Evolutionary conservation across 2,888 invertebrate genomes (phyloP), one percentile per base, ranked within the genome.

Genomic region (Habroteleia sp.): DNA sequence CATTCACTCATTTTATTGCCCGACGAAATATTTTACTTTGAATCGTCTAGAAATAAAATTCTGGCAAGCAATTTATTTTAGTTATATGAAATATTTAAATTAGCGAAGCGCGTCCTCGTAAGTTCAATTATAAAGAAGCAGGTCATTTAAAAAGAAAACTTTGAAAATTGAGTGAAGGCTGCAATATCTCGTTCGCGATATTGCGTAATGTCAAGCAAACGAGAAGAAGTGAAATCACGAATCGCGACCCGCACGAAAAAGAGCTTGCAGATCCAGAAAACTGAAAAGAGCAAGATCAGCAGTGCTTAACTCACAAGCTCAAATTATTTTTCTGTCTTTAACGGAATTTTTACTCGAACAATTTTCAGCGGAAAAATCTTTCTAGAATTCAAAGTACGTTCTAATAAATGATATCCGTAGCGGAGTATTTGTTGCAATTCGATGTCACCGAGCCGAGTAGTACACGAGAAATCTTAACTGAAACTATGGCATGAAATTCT

Each of bases 261-360:
- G 44, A 20, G 54, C 54, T 63, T 35, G 50, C 63, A 56, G 25
- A 16, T 63, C 60, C 8, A 14, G 54, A 66, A 65, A 65, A 73
- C 44, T 44, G 25, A 23, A 74, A 74, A 74, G 56, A 39, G 74
- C 74, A 54, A 62, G 56, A 74, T 74, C 74, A 65, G 74, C 74
- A 52, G 17, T 37, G 68, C 62, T 68, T 60, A 72, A 56, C 35
- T 66, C 58, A 39, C 60, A 44, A 60, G 66, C 52, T 62, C 50
- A 69, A 62, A 62, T 62, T 56, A 63, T 63, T 50, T 69, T 62
- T 54, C 23, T 58, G 48, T 63, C 48, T 68, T 69, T 54, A 62
- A 13, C 58, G 25, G 63, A 62, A 72, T 56, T 63, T 63, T 63
- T 50, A 42, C 27, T 29, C 54, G 41, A 56, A 71, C 46, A 56